Percentiles rank a stretch among this genome's conserved stretches.
Evolutionary conservation across 2,797 vertebrate species (phyloP).

Genomic region (Chloroceryle inda): DNA sequence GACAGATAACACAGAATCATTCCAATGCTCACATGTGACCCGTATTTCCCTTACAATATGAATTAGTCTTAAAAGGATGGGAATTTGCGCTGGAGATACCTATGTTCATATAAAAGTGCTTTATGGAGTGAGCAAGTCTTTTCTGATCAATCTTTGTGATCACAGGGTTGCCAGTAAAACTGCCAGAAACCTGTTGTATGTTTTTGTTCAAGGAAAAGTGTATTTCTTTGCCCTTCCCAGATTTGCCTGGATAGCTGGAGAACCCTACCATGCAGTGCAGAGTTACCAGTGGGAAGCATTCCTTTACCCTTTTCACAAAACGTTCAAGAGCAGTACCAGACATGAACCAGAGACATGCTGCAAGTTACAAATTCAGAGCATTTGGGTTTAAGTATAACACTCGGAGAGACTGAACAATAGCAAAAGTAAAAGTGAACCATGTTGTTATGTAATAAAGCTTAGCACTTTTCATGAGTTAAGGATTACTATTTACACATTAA

Average conservation of each 20-base stretch:
- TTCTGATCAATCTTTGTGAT: neutral
- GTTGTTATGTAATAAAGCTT: conserved; percentile 57
- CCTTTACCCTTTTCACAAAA: neutral
- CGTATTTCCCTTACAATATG: neutral
- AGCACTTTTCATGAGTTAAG: conserved; percentile 45
- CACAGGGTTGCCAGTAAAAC: neutral
- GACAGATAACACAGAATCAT: neutral
- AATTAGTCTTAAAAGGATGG: neutral
- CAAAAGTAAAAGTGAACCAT: conserved; percentile 60
- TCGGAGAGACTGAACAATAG: conserved; percentile 45
- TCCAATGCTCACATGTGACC: neutral
- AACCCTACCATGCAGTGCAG: neutral
- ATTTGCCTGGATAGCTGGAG: neutral
- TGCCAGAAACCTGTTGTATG: neutral
- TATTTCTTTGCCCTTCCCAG: neutral
- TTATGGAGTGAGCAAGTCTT: neutral
- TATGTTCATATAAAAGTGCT: neutral
- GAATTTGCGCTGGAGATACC: neutral
- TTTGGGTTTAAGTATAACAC: conserved; percentile 14
- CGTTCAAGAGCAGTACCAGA: conserved; percentile 2
- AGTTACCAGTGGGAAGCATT: neutral
- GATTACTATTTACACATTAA: conserved; percentile 59
- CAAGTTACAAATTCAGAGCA: conserved; percentile 28
- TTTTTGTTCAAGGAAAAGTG: neutral
- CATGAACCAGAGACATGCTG: neutral